phyloP scores from a whole-genome alignment of 2,797 vertebrate species.

The Macrochelys suwanniensis region DNA sequence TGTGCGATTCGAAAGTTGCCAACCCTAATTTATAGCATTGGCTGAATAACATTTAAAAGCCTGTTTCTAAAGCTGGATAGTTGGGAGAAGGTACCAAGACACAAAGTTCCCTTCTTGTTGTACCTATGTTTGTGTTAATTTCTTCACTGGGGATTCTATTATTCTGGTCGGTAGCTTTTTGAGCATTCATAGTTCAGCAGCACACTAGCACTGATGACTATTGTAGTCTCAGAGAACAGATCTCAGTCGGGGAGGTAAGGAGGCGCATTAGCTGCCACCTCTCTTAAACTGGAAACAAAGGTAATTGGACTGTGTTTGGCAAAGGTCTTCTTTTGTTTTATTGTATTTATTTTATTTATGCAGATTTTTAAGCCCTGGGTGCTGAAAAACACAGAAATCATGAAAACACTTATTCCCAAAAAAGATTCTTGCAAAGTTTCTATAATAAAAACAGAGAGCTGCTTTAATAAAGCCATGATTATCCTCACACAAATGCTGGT shows the following conservation, averaged over 20 bases:
- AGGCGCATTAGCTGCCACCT: conserved; percentile 49
- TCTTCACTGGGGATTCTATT: background rate
- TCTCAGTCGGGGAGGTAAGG: conserved; percentile 32
- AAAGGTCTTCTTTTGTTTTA: conserved; percentile 35
- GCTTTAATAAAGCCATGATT: conserved; percentile 59
- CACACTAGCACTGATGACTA: rapidly evolving
- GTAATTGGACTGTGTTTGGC: conserved; percentile 52
- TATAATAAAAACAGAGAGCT: conserved; percentile 49
- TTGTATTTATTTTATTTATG: conserved; percentile 56
- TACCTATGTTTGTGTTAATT: background rate
- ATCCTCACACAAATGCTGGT: conserved; percentile 63
- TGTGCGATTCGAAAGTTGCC: no score
- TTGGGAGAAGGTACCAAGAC: background rate
- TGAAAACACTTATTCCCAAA: conserved; percentile 49
- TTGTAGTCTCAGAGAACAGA: background rate
- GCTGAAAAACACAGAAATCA: conserved; percentile 40
- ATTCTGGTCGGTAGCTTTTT: background rate
- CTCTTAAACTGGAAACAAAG: conserved; percentile 58
- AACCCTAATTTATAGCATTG: background rate
- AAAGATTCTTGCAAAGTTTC: conserved; percentile 42
- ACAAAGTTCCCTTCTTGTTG: conserved; percentile 23
- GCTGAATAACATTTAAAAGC: background rate
- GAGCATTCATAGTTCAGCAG: background rate
- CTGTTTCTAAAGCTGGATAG: background rate
- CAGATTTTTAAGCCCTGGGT: conserved; percentile 19